Conservation (phyloP, 2,113 vertebrate genomes). For the Myocastor coypus region DNA sequence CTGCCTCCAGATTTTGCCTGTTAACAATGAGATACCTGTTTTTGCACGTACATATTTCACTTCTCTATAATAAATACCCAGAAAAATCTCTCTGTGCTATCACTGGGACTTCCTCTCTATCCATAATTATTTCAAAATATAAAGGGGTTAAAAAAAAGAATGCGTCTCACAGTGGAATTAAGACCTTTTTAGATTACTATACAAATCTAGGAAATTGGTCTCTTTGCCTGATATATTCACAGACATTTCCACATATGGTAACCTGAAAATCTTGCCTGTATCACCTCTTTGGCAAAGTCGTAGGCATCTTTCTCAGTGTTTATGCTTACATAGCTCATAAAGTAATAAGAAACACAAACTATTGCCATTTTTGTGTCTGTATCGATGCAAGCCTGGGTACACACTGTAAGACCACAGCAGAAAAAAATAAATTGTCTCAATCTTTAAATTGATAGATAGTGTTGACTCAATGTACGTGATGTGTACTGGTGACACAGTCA, state of each 20-base stretch:
- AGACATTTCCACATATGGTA: background rate
- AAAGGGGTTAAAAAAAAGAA: background rate
- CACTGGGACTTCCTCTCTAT: background rate
- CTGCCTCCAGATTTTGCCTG: background rate
- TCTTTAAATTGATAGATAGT: background rate
- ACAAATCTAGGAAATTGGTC: background rate
- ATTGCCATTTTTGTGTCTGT: background rate
- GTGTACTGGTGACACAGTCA: background rate
- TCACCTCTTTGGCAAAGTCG: constrained; percentile 28
- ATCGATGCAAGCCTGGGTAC: background rate
- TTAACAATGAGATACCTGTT: background rate
- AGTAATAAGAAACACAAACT: background rate
- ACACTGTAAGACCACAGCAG: background rate
- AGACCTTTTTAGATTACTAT: background rate
- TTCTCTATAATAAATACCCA: background rate
- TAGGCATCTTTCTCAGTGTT: background rate
- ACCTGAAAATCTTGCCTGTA: constrained; percentile 2
- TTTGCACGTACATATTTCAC: background rate
- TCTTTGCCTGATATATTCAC: background rate
- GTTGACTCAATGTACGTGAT: background rate
- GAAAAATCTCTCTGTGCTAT: background rate
- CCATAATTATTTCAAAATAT: constrained; percentile 9
- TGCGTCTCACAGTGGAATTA: background rate
- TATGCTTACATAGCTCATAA: background rate
- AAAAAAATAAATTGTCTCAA: constrained; percentile 41